Evolutionary conservation across 2,888 invertebrate species (phyloP).

Genomic region (Drosophila borealis): DNA sequence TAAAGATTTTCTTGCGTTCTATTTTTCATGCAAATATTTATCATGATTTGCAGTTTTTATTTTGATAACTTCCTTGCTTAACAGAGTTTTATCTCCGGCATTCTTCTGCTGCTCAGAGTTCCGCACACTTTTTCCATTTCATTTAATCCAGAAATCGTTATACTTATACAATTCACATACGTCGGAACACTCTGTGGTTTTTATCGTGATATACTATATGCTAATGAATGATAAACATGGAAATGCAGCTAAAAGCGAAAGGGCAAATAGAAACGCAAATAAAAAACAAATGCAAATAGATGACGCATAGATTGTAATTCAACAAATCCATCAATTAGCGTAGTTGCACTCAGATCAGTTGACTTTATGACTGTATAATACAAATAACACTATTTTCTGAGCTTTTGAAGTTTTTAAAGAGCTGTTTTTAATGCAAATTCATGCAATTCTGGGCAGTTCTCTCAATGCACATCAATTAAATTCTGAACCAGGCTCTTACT

Average conservation of each 20-base stretch:
- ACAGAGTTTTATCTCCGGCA: slow-evolving; percentile 1
- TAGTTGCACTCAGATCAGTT: not conserved
- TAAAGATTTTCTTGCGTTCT: slow-evolving; percentile 13
- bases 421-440: no score
- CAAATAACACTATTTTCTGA: not conserved
- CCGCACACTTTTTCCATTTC: not conserved
- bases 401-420: no score
- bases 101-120: not conserved
- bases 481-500: not conserved
- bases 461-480: no score
- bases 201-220: not conserved
- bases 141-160: not conserved
- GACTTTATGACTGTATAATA: not conserved
- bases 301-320: slow-evolving; percentile 36
- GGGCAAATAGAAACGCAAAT: slow-evolving; percentile 35
- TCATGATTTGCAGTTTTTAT: not conserved
- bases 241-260: slow-evolving; percentile 43
- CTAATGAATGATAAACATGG: slow-evolving; percentile 7
- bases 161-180: not conserved
- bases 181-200: not conserved
- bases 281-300: not conserved
- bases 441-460: no score
- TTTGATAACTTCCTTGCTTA: slow-evolving; percentile 15
- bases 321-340: slow-evolving; percentile 18
- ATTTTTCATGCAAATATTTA: not conserved